Evolutionary conservation across 2,797 vertebrate species (phyloP).

Genomic region (Falco naumanni): DNA sequence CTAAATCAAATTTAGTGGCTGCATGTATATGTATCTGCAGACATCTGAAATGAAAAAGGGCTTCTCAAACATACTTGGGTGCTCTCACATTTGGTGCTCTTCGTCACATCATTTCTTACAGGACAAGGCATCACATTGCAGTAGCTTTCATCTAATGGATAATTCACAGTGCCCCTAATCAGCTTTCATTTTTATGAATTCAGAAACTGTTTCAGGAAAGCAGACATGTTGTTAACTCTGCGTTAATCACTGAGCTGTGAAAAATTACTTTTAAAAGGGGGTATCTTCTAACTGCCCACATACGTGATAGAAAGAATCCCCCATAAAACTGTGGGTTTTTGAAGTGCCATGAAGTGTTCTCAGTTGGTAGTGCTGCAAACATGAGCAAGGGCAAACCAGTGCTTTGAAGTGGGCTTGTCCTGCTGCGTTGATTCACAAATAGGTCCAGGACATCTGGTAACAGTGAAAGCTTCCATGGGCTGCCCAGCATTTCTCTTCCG

Average conservation of each 20-base stretch:
- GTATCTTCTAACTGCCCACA: neutral
- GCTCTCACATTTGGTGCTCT: fast-evolving
- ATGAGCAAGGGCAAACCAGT: neutral
- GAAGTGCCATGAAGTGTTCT: neutral
- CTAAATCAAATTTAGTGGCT: neutral
- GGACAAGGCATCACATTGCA: neutral
- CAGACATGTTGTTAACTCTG: neutral
- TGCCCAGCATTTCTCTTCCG: neutral
- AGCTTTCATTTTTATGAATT: neutral
- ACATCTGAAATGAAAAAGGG: neutral
- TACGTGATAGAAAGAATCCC: neutral
- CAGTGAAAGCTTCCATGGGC: neutral
- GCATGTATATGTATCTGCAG: neutral
- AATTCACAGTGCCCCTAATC: neutral
- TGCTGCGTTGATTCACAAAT: neutral
- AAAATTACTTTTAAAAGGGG: neutral
- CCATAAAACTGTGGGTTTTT: neutral
- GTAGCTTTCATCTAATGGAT: neutral
- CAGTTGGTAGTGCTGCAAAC: neutral
- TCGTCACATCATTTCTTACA: neutral
- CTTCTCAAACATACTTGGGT: neutral
- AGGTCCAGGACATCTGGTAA: neutral
- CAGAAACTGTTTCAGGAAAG: neutral
- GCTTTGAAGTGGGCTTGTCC: neutral
- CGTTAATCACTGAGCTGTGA: neutral